Evolutionary conservation across 2,113 vertebrate genomes (phyloP).

Genomic region (Chloroceryle aenea): DNA sequence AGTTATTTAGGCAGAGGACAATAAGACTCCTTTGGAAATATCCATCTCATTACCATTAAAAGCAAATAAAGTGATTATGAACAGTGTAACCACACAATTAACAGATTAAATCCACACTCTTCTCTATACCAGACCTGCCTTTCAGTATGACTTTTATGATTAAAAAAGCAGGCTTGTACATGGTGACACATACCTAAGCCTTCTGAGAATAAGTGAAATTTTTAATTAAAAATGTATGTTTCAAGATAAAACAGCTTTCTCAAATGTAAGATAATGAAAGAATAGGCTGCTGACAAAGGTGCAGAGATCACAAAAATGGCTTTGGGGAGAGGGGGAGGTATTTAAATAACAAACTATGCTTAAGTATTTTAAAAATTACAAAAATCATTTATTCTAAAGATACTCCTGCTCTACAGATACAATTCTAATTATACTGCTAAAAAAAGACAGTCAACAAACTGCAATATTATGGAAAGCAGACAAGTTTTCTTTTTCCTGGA

Average conservation of each 20-base stretch:
- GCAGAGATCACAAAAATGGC: not conserved
- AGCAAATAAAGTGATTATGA: slow-evolving; percentile 63
- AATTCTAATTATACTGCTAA: not conserved
- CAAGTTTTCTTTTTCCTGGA: not conserved
- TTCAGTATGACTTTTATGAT: not conserved
- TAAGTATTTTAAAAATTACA: not conserved
- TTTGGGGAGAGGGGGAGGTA: not conserved
- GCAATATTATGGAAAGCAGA: not conserved
- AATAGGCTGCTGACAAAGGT: not conserved
- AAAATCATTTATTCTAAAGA: not conserved
- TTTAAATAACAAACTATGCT: not conserved
- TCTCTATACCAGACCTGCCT: not conserved
- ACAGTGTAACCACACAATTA: slow-evolving; percentile 42
- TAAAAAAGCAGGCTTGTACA: slow-evolving; percentile 28
- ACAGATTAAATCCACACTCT: slow-evolving; percentile 53
- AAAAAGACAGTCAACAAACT: not conserved
- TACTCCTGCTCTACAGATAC: not conserved
- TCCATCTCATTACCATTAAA: slow-evolving; percentile 59
- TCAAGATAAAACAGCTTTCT: slow-evolving; percentile 26
- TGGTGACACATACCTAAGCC: not conserved
- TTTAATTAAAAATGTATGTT: slow-evolving; percentile 60
- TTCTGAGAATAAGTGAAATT: slow-evolving; percentile 27
- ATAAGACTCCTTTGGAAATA: slow-evolving; percentile 54
- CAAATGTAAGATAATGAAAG: slow-evolving; percentile 16
- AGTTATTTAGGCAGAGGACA: slow-evolving; percentile 45